Conservation (phyloP, 2,113 vertebrate genomes). For the Dissostichus mawsoni region DNA sequence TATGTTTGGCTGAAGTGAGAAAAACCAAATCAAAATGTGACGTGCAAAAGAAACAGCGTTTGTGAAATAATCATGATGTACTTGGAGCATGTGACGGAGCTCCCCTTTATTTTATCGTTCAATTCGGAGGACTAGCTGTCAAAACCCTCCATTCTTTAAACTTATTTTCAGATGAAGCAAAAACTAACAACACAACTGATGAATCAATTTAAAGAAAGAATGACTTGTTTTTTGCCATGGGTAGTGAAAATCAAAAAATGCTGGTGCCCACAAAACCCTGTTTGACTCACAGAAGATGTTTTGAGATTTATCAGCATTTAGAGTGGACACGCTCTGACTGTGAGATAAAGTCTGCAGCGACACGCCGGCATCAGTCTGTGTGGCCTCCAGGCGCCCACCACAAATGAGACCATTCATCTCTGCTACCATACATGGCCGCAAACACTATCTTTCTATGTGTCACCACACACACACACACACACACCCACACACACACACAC, state of each 20-base stretch:
- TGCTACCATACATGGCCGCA: slow-evolving; percentile 41
- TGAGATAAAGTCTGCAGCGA: slow-evolving; percentile 63
- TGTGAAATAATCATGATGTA: too few species aligned
- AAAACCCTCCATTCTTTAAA: too few species aligned
- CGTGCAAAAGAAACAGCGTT: too few species aligned
- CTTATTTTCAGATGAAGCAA: too few species aligned
- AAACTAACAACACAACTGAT: too few species aligned
- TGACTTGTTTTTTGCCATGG: too few species aligned
- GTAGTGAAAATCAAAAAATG: neutral
- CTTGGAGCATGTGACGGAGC: too few species aligned
- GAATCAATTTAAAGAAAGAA: too few species aligned
- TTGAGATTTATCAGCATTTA: slow-evolving; percentile 45
- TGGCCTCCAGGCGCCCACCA: slow-evolving; percentile 75
- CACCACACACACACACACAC: slow-evolving; percentile 13
- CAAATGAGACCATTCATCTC: slow-evolving; percentile 87
- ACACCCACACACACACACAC: slow-evolving; percentile 37
- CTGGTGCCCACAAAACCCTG: neutral
- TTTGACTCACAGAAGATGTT: slow-evolving; percentile 15
- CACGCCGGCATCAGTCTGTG: slow-evolving; percentile 59
- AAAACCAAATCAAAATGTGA: too few species aligned
- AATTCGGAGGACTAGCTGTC: too few species aligned
- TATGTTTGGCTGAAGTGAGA: too few species aligned
- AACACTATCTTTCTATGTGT: slow-evolving; percentile 23
- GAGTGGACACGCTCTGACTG: slow-evolving; percentile 39
- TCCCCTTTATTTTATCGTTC: too few species aligned